A percentile compares a stretch with the other conserved stretches of the same genome.
Evolutionary conservation across 2,797 vertebrate species (phyloP).

Genomic region (Myotis planiceps): DNA sequence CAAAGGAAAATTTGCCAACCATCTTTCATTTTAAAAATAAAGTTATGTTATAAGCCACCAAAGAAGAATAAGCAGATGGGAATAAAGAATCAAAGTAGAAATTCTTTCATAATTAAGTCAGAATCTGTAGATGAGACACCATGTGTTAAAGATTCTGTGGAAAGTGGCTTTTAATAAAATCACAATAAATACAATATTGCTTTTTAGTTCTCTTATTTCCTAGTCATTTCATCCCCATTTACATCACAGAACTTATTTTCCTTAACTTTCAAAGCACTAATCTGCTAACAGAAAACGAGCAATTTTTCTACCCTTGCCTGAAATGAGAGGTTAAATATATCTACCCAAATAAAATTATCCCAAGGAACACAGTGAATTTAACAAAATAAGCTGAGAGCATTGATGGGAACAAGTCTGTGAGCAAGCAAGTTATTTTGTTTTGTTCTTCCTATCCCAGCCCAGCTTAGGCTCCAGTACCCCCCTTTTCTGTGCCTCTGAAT

Average conservation of each 20-base stretch:
- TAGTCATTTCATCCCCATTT: not conserved
- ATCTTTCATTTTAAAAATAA: slow-evolving; percentile 42
- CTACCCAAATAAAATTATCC: not conserved
- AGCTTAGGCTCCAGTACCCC: not conserved
- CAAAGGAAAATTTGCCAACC: not conserved
- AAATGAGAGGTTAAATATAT: slow-evolving; percentile 42
- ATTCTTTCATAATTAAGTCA: not conserved
- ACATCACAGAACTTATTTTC: not conserved
- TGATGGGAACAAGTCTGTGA: not conserved
- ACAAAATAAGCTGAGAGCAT: not conserved
- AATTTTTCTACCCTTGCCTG: not conserved
- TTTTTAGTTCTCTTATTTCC: not conserved
- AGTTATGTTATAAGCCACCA: not conserved
- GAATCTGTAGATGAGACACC: not conserved
- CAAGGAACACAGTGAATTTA: slow-evolving; percentile 16
- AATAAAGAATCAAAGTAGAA: not conserved
- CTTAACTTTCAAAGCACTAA: slow-evolving; percentile 17
- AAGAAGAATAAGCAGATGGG: not conserved
- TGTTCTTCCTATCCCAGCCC: not conserved
- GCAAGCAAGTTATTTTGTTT: not conserved
- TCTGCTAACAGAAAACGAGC: not conserved
- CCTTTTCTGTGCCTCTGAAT: not conserved
- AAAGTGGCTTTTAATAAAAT: slow-evolving; percentile 21
- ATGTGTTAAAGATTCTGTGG: not conserved
- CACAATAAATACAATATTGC: not conserved